Conservation (phyloP, 2,888 invertebrate genomes). For the Rhagonycha lutea region DNA sequence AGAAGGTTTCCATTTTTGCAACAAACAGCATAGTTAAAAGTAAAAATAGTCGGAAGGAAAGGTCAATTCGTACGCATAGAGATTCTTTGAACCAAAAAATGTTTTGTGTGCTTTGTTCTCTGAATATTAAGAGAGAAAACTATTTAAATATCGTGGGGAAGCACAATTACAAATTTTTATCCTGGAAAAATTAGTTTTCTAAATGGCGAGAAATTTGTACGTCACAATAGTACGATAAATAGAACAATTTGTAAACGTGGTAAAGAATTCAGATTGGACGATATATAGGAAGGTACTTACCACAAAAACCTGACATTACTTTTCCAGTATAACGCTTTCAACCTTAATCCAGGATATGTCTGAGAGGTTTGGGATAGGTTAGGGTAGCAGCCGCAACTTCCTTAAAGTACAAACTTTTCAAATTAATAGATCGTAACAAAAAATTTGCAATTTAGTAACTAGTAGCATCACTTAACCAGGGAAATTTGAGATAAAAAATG, state of each 20-base stretch:
- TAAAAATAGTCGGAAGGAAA: background rate
- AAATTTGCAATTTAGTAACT: background rate
- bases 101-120: background rate
- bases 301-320: background rate
- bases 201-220: background rate
- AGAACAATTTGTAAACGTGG: background rate
- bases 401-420: slow-evolving; percentile 1
- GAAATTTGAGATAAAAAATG: background rate
- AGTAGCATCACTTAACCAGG: background rate
- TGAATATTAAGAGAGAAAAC: background rate
- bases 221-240: background rate
- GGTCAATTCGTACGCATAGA: background rate
- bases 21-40: background rate
- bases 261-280: background rate
- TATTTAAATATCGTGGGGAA: background rate
- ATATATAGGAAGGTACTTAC: background rate
- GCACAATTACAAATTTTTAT: background rate
- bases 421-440: background rate
- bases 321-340: slow-evolving; percentile 13
- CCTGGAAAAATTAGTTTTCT: background rate
- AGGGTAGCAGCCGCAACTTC: slow-evolving; percentile 8
- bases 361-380: slow-evolving; percentile 18
- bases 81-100: background rate
- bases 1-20: background rate
- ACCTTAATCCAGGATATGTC: slow-evolving; percentile 16